Evolutionary conservation across 2,113 vertebrate species (phyloP), one percentile per base, ranked within the genome.

Genomic region (Hirundichthys speculiger): DNA sequence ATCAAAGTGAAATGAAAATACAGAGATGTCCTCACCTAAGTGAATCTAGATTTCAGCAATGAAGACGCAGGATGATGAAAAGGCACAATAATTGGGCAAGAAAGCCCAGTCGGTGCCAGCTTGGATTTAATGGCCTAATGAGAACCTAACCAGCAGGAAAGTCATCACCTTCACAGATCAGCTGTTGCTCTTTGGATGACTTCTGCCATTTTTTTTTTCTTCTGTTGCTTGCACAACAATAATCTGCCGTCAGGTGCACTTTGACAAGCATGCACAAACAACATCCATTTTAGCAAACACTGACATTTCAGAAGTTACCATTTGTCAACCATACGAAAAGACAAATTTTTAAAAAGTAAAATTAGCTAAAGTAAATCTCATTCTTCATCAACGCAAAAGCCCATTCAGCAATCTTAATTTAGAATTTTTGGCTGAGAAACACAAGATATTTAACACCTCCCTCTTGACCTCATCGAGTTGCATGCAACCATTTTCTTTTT

Each of bases 1-100:
- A 79, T 66, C 73, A 71, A 85, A 70, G 19, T 13, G 2, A 21
- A 90, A 90, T 69, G 80, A 85, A 91, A 53, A 56, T 41, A 51
- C 71, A 83, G 0, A 0, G 20, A 77, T 73, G 81, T 42, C 94
- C 94, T 97, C 96, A 94, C 95, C 69, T 89, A 92, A 97, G 96
- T 88, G 94, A 96, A 98, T 99, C 97, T 99, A 98, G 96, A 93
- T 94, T 94, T 98, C 97, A 99, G 96, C 96, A 98, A 95, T 96
- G 97, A 99, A 94, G 93, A 34, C 85, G 83, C 69, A 86, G 83
- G 51, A 72, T 89, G 89, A 91, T 60, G 65, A 78, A 74, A 45
- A 79, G 53, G 78, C 83, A 88, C 84, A 79, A 67, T 40, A 69
- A 50, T 4, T 65, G 82, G 63, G 56, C 51, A n/a, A 15, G 48